Evolutionary conservation across 2,113 vertebrate species (phyloP).

Genomic region (Anhinga anhinga): DNA sequence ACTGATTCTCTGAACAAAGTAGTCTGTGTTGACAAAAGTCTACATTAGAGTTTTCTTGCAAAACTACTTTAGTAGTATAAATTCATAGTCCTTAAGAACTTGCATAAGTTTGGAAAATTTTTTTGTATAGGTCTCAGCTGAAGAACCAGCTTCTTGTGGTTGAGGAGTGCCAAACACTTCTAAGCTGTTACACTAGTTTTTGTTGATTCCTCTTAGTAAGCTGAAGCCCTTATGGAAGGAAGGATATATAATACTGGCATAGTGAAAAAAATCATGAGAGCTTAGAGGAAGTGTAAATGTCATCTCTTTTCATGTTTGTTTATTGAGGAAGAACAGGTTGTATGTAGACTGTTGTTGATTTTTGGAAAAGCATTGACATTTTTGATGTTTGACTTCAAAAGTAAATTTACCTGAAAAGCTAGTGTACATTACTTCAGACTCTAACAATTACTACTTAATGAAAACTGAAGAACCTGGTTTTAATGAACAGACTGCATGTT

Average conservation of each 20-base stretch:
- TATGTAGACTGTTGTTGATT: background rate
- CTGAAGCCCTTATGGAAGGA: background rate
- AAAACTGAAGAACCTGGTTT: background rate
- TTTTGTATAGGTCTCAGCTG: background rate
- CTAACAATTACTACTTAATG: background rate
- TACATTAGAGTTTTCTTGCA: background rate
- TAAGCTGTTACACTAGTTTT: background rate
- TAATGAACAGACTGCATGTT: background rate
- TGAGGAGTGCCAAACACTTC: background rate
- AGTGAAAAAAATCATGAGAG: background rate
- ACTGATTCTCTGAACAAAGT: background rate
- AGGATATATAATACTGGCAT: background rate
- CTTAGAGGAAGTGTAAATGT: background rate
- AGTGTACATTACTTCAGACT: background rate
- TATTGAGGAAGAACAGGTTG: background rate
- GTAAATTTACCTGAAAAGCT: background rate
- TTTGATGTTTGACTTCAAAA: background rate
- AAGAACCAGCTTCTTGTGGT: background rate
- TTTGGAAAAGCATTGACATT: background rate
- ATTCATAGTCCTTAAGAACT: background rate
- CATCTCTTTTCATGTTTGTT: background rate
- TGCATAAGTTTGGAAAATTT: background rate
- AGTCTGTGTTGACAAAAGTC: background rate
- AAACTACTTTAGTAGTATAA: background rate
- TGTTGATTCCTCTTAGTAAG: background rate